Base-by-base conservation (phyloP, 53 echinoderm and acorn worm genomes). In the Paracentrotus lividus region DNA sequence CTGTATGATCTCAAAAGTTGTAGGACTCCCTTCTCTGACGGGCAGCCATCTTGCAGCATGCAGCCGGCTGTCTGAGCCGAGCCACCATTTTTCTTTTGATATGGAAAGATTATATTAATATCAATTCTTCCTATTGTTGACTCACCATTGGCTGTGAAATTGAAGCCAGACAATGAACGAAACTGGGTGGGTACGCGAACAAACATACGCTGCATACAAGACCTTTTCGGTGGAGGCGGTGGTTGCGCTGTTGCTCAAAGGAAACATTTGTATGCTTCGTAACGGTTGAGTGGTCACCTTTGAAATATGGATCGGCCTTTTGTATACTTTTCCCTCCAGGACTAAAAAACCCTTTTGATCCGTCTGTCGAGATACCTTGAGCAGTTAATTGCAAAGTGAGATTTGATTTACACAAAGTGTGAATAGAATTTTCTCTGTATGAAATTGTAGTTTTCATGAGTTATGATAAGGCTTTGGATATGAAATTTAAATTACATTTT, bases 141-240 rank as follows among this genome's bases (percentile, higher is more conserved):
- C 27, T 89, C 43, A 64, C 64, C 89, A 89, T 57, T 56, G 65
- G 89, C 89, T 60, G 61, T 89, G 64, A 56, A 60, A 89, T 89
- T 64, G 89, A 61, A 64, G 89, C 24, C 43, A 61, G 89, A 89
- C 89, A 89, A 89, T 60, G 56, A 32, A 29, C 49, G 34, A 55
- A 55, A 36, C 15, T 57, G 86, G 56, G 86, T 86, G 86, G 86
- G 86, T 86, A 20, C 47, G 81, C n/a, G 81, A 81, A 47, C 81
- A 81, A 81, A 81, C 26, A 81, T 49, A 81, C 47, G 81, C 81
- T n/a, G n/a, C 45, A 72, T 72, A 2, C 57, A n/a, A 72, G 40
- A 72, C 20, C 72, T 16, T 20, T 61, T 40, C 18, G 10, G 36
- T 20, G 72, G 72, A 36, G 40, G 57, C 57, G 64, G 36, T 21